phyloP scores from a whole-genome alignment of 2,113 vertebrate species.

The Equus przewalskii region DNA sequence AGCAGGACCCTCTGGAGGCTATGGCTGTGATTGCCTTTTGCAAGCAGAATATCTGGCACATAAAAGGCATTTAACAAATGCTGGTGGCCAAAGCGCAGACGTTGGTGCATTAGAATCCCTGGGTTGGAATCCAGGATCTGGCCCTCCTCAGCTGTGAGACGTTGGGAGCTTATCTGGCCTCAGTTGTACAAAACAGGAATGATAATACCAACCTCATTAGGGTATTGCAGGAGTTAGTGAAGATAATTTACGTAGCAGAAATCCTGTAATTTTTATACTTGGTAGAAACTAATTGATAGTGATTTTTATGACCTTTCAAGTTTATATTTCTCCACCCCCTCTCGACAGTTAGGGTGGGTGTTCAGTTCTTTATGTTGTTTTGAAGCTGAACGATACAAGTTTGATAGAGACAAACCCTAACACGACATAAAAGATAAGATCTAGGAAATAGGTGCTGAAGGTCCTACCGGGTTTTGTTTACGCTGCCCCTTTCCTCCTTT shows the following conservation, averaged over 20 bases:
- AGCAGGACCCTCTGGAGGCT: conserved; percentile 1
- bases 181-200: background rate
- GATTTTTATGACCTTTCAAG: background rate
- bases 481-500: background rate
- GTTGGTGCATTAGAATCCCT: background rate
- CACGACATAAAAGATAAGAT: background rate
- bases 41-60: background rate
- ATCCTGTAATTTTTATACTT: background rate
- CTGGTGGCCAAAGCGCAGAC: background rate
- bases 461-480: background rate
- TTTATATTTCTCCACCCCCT: conserved; percentile 4
- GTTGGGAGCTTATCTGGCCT: background rate
- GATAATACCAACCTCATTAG: background rate
- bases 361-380: conserved; percentile 9
- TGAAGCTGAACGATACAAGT: background rate
- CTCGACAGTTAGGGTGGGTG: background rate
- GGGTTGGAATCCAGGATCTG: background rate
- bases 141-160: background rate
- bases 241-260: background rate
- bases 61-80: background rate
- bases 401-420: background rate
- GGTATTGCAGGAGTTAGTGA: background rate
- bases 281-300: background rate
- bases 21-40: conserved; percentile 25
- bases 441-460: background rate